These are phyloP conservation scores for Gymnocephalus cernua DNA, from an alignment of 2,113 vertebrate genomes.

Conservation along the genomic window DNA sequence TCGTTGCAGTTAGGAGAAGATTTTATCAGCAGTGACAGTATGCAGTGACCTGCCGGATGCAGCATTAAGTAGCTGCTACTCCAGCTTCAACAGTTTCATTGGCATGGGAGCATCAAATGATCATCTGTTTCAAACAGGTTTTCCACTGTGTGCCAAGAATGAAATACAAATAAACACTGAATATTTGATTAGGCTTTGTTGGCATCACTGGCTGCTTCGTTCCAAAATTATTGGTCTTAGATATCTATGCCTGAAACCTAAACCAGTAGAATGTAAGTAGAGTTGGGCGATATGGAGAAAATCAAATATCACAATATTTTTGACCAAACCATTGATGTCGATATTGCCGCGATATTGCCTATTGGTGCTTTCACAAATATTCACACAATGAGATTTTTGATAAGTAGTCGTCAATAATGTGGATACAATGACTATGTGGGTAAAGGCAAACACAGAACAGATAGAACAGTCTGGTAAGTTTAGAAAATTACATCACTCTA, in stretches of 20 bases:
- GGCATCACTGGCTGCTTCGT: neutral
- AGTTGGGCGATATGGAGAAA: no score
- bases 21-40: neutral
- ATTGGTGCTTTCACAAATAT: no score
- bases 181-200: slow-evolving; percentile 1
- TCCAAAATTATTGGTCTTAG: neutral
- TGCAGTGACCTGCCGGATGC: neutral
- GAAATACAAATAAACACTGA: slow-evolving; percentile 13
- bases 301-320: no score
- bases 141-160: neutral
- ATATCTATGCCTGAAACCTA: neutral
- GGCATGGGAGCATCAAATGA: neutral
- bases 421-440: no score
- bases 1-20: neutral
- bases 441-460: no score
- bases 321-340: no score
- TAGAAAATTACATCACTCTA: no score
- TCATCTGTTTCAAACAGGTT: neutral
- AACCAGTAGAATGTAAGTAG: neutral
- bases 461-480: no score
- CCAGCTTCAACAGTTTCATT: neutral
- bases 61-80: neutral
- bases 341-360: no score
- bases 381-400: no score
- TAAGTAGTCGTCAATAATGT: no score